Percentiles rank a stretch among this genome's conserved stretches.
Evolutionary conservation across 1,140 invertebrate genomes (phyloP).

Genomic region (Rhyzopertha dominica): DNA sequence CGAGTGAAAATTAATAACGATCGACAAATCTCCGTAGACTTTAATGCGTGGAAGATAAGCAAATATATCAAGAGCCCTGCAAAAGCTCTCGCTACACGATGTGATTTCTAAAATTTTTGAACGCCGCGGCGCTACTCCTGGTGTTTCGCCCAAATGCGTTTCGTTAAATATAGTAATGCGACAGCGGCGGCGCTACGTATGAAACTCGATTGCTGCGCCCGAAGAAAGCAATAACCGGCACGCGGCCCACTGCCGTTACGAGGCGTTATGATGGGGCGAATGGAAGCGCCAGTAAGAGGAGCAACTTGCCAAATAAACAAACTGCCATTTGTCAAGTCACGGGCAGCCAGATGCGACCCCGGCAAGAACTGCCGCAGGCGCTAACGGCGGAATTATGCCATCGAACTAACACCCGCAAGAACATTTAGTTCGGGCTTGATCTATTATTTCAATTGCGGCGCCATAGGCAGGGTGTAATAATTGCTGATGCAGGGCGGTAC

Average conservation of each 20-base stretch:
- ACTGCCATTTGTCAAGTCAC: constrained; percentile 26
- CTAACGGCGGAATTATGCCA: constrained; percentile 33
- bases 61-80: too few relatives aligned
- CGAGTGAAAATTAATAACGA: too few relatives aligned
- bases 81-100: too few relatives aligned
- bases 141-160: too few relatives aligned
- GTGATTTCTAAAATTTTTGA: too few relatives aligned
- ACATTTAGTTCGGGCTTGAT: too few relatives aligned
- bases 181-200: constrained; percentile 17
- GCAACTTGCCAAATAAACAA: constrained; percentile 28
- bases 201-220: constrained; percentile 21
- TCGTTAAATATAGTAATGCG: constrained; percentile 20
- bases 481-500: too few relatives aligned
- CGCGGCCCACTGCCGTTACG: constrained; percentile 20
- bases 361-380: constrained; percentile 20
- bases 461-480: too few relatives aligned
- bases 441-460: too few relatives aligned
- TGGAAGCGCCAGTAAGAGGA: constrained; percentile 7
- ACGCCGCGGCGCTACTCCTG: too few relatives aligned
- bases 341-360: constrained; percentile 7
- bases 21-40: too few relatives aligned
- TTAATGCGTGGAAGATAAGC: too few relatives aligned
- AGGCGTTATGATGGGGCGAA: constrained; percentile 16
- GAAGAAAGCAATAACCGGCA: constrained; percentile 24
- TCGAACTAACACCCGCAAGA: constrained; percentile 24